Percentiles rank a stretch among this genome's conserved stretches.
Conservation (phyloP, 1,140 invertebrate species). For the Tetraneura akinire region DNA sequence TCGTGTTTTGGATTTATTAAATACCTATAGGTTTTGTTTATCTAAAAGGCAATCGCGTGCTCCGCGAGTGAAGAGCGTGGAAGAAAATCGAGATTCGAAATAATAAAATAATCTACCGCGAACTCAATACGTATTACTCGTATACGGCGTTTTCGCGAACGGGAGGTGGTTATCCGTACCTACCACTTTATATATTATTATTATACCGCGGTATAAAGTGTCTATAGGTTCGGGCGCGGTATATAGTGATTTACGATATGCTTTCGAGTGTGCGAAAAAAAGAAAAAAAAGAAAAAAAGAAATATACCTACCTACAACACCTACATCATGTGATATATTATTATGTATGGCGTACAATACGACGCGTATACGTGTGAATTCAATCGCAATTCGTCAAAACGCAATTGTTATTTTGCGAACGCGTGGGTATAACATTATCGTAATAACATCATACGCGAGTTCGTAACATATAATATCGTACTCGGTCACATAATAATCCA, state of each 20-base stretch:
- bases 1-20: too few species aligned
- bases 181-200: not conserved
- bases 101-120: too few species aligned
- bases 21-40: too few species aligned
- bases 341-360: too few species aligned
- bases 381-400: slow-evolving; percentile 11
- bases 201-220: not conserved
- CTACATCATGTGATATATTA: not conserved
- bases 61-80: too few species aligned
- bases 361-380: not conserved
- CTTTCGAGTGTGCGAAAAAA: not conserved
- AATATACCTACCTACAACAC: too few species aligned
- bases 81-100: too few species aligned
- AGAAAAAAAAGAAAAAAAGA: not conserved
- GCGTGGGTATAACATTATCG: not conserved
- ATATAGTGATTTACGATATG: not conserved
- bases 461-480: too few species aligned
- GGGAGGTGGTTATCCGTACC: not conserved
- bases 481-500: too few species aligned
- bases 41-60: too few species aligned
- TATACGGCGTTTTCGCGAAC: not conserved
- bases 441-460: not conserved
- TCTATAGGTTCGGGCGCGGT: not conserved
- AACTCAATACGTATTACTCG: not conserved
- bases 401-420: not conserved